Conservation (phyloP, 1,140 invertebrate species). For the Orchestia grillus region DNA sequence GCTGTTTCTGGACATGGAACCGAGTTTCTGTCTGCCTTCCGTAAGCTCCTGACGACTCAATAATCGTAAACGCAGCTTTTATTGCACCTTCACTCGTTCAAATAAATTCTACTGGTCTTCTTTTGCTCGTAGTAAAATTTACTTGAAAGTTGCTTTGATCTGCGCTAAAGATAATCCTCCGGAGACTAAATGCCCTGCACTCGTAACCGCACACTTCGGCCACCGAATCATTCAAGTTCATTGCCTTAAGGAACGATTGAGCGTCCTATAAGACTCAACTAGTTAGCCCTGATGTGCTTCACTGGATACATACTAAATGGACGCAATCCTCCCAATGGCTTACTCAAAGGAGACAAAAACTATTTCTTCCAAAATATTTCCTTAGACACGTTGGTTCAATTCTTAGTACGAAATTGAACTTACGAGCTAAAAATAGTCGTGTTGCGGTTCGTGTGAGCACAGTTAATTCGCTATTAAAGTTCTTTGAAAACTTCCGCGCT, state of each 20-base stretch:
- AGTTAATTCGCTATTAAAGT: neutral
- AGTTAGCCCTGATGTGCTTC: neutral
- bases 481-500: neutral
- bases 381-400: neutral
- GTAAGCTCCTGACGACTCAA: slow-evolving; percentile 6
- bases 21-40: neutral
- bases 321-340: neutral
- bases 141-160: neutral
- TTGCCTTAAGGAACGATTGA: neutral
- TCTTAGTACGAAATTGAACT: neutral
- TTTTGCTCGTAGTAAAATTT: slow-evolving; percentile 32
- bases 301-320: slow-evolving; percentile 18
- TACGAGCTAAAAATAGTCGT: neutral
- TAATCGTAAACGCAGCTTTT: slow-evolving; percentile 15
- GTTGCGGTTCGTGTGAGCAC: neutral
- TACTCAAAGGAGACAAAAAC: neutral
- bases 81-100: neutral
- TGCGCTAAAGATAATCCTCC: neutral
- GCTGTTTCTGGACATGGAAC: neutral
- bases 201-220: neutral
- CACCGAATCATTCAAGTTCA: slow-evolving; percentile 38
- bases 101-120: neutral
- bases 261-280: neutral
- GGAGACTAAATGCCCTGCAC: neutral
- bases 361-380: neutral